These are phyloP conservation scores for Miichthys miiuy DNA, from an alignment of 2,797 vertebrate genomes.

Conservation along the genomic window DNA sequence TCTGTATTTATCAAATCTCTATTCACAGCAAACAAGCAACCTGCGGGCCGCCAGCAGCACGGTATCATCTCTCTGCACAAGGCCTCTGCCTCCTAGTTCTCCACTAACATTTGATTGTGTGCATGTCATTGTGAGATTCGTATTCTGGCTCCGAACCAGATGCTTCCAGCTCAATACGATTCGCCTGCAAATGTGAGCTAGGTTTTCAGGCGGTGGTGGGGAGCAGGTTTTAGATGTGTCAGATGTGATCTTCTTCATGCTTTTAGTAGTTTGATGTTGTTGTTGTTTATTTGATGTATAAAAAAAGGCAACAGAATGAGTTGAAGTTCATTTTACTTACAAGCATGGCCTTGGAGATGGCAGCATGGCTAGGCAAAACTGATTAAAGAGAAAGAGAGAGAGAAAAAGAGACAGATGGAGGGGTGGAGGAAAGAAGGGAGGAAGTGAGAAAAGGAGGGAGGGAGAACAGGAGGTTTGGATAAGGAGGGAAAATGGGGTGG, in stretches of 20 bases:
- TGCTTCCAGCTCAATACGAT: constrained; percentile 31
- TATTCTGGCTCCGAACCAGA: constrained; percentile 20
- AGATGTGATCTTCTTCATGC: constrained; percentile 3
- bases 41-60: background rate
- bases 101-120: background rate
- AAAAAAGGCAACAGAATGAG: background rate
- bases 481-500: constrained; percentile 38
- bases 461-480: constrained; percentile 34
- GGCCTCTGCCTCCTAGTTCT: constrained; percentile 22
- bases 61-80: constrained; percentile 30
- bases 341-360: constrained; percentile 33
- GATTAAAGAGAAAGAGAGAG: constrained; percentile 30
- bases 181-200: constrained; percentile 4
- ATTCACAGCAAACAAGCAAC: constrained; percentile 58
- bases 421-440: constrained; percentile 24
- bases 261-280: constrained; percentile 24
- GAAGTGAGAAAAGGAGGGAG: constrained; percentile 16
- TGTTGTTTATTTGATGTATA: background rate
- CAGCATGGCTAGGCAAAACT: background rate
- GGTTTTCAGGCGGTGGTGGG: background rate
- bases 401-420: constrained; percentile 45
- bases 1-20: constrained; percentile 65
- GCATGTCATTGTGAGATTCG: constrained; percentile 32
- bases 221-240: constrained; percentile 8
- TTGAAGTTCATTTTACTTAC: constrained; percentile 31